phyloP scores from a whole-genome alignment of 2,113 vertebrate genomes.

The Hypanus sabinus region DNA sequence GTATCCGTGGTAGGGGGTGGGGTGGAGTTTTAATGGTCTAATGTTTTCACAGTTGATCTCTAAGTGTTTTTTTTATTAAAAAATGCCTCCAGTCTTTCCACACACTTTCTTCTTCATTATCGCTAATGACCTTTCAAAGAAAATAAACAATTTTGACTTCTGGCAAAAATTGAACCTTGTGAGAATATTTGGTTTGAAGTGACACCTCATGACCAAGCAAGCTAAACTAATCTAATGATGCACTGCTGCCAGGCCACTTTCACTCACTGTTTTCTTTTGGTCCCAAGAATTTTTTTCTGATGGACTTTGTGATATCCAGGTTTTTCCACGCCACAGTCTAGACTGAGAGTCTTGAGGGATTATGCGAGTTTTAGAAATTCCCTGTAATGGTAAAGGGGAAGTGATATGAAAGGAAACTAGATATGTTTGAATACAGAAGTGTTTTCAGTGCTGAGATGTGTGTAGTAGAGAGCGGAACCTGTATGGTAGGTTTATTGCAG shows the following conservation, averaged over 20 bases:
- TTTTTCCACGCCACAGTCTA: neutral
- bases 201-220: conserved; percentile 6
- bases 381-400: neutral
- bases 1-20: no score
- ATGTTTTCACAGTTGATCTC: neutral
- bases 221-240: neutral
- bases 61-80: neutral
- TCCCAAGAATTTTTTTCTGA: neutral
- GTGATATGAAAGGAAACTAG: neutral
- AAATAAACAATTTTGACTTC: neutral
- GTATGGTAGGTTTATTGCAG: neutral
- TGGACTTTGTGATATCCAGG: neutral
- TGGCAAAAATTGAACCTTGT: neutral
- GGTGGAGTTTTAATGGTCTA: no score
- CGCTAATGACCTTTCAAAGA: conserved; percentile 4
- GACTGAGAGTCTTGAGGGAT: conserved; percentile 18
- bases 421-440: neutral
- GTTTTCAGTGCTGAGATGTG: neutral
- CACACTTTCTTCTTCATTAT: neutral
- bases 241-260: neutral
- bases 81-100: neutral
- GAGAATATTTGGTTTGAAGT: conserved; percentile 18
- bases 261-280: neutral
- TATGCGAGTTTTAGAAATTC: neutral
- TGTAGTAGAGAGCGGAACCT: neutral